Conservation (phyloP, 2,113 vertebrate species). For the Callithrix jacchus region DNA sequence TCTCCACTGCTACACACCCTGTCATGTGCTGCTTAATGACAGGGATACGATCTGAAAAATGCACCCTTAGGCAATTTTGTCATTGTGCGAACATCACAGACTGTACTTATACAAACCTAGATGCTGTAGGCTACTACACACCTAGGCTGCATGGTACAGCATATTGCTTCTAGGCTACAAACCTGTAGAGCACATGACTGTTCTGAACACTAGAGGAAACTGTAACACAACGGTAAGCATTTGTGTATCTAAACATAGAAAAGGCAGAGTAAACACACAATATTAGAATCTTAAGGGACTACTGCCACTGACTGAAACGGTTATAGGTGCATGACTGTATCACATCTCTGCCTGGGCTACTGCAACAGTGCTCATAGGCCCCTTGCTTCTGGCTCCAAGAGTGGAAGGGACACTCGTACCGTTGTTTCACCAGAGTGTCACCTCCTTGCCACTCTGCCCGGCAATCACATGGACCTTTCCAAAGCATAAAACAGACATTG, state of each 20-base stretch:
- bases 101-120: background rate
- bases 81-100: background rate
- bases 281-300: background rate
- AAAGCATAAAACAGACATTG: background rate
- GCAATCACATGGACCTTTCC: background rate
- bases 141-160: background rate
- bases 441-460: background rate
- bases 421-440: background rate
- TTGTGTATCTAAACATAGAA: background rate
- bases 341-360: background rate
- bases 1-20: background rate
- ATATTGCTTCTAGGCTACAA: background rate
- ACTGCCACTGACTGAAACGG: background rate
- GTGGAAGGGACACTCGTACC: fast-evolving
- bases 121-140: background rate
- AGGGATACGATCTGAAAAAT: background rate
- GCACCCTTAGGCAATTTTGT: background rate
- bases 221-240: background rate
- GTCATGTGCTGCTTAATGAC: background rate
- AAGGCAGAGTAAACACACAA: background rate
- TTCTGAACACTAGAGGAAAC: background rate
- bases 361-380: background rate
- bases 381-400: background rate
- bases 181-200: background rate
- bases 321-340: background rate